Base-by-base conservation (phyloP, 2,113 vertebrate genomes). In the Lamprotornis superbus region DNA sequence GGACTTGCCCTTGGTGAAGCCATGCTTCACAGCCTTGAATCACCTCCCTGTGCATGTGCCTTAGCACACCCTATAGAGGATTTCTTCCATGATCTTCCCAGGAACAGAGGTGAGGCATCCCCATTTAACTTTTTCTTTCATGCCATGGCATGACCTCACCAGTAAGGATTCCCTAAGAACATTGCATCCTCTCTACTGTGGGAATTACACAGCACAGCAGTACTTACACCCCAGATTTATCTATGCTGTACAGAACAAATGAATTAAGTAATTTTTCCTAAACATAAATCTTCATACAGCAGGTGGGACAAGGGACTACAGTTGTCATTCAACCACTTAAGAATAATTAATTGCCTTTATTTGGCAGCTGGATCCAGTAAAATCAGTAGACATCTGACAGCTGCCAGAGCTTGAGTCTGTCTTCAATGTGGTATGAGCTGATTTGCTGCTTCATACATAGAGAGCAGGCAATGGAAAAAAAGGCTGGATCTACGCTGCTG, bases 271-370 rank as follows among this genome's bases (percentile, higher is more conserved):
- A 8, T 27, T 53, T 82, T 83, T 75, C n/a, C 69, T 86, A 73
- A 89, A 83, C 8, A 68, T 50, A 91, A 91, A 87, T 50, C 57
- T 67, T 78, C 11, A 63, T 82, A 44, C 40, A 84, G 23, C 61
- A 91, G 81, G n/a, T 82, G 80, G 33, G 65, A 91, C 22, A 73
- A 81, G 53, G n/a, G 2, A 68, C 67, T 79, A 35, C 39, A 69
- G 56, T 79, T 96, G 84, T 95, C 92, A 95, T 80, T 89, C 84
- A 94, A 74, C 86, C 44, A 81, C 74, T 97, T 97, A 86, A 44
- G n/a, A 70, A 57, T 96, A 83, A 97, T 96, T 96, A 92, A 97
- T 81, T 88, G 71, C 57, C 80, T 68, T 44, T 83, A 23, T 89
- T 90, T 93, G 60, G 60, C 71, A 95, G 77, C 87, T 95, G 94